These are phyloP conservation scores for Caenorhabditis remanei DNA, from an alignment of 1,140 invertebrate species.

Conservation along the genomic window DNA sequence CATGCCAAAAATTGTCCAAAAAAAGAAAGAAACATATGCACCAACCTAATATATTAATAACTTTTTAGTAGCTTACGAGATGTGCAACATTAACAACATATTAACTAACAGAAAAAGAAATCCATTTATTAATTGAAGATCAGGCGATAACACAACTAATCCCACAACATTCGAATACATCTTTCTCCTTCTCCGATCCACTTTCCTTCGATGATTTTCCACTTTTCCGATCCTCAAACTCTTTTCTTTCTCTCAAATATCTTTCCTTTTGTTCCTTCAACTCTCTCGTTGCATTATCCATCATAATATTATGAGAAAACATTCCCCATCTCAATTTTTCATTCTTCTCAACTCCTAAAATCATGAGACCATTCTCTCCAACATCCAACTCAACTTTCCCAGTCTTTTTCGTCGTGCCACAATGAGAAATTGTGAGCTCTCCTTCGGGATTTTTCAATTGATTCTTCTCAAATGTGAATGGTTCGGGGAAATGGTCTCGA, in stretches of 20 bases:
- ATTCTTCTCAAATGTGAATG: neutral
- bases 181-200: neutral
- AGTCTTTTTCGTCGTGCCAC: neutral
- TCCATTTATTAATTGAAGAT: no score
- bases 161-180: neutral
- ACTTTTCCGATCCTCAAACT: neutral
- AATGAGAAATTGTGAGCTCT: conserved; percentile 35
- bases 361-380: conserved; percentile 1
- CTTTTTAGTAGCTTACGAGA: no score
- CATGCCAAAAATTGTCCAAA: no score
- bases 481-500: neutral
- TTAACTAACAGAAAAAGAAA: no score
- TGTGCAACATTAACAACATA: no score
- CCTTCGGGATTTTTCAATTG: neutral
- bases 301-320: neutral
- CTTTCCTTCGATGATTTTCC: neutral
- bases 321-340: neutral
- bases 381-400: neutral
- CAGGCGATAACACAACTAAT: no score
- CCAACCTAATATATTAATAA: no score
- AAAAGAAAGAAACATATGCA: no score
- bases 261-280: conserved; percentile 27
- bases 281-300: neutral
- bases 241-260: conserved; percentile 25
- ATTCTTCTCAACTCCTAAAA: neutral